Evolutionary conservation across 2,888 invertebrate genomes (phyloP).

Genomic region (Electrophaes corylata): DNA sequence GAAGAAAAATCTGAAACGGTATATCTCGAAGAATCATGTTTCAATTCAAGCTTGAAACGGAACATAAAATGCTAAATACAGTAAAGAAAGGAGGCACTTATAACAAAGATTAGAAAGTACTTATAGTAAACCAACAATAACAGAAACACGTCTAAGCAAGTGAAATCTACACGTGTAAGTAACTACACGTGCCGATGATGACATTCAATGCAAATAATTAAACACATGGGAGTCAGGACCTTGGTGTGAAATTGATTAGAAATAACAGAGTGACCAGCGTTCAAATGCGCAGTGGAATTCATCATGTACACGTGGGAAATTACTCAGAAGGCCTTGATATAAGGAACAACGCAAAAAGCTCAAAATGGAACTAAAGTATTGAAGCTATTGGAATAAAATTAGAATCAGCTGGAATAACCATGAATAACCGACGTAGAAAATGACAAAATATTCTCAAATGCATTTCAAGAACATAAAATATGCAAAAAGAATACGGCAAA

Average conservation of each 20-base stretch:
- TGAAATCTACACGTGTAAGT: slow-evolving; percentile 27
- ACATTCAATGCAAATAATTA: slow-evolving; percentile 6
- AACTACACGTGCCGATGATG: slow-evolving; percentile 21
- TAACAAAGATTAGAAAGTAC: too few relatives aligned
- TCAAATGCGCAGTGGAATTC: neutral
- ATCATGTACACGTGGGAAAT: neutral
- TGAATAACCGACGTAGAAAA: neutral
- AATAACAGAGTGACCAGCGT: neutral
- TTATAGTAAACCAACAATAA: neutral
- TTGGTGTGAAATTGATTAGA: slow-evolving; percentile 9
- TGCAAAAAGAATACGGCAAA: neutral
- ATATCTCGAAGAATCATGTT: too few relatives aligned
- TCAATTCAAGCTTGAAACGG: too few relatives aligned
- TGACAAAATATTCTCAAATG: neutral
- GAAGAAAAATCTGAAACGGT: too few relatives aligned
- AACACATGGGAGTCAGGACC: slow-evolving; percentile 10
- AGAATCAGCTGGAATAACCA: neutral
- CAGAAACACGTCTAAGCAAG: slow-evolving; percentile 5
- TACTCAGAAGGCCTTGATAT: neutral
- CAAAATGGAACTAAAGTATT: neutral
- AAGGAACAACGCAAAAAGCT: neutral
- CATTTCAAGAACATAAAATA: neutral
- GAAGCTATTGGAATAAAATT: neutral
- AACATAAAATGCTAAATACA: too few relatives aligned
- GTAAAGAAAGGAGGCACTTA: too few relatives aligned